Evolutionary conservation across 2,113 vertebrate species (phyloP).

Genomic region (Bos javanicus): DNA sequence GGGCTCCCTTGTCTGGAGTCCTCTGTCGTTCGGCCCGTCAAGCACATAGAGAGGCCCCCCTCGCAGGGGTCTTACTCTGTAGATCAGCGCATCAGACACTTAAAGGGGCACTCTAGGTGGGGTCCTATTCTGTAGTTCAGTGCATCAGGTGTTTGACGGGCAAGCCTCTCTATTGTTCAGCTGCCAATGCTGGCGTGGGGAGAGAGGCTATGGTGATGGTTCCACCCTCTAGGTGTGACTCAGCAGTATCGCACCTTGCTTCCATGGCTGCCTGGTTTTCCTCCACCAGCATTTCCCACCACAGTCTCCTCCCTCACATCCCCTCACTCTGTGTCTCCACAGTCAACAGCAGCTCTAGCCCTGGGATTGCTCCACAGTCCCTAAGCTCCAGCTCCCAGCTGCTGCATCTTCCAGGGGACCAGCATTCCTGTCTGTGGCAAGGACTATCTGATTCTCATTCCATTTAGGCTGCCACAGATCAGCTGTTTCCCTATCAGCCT

Average conservation of each 20-base stretch:
- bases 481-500: neutral
- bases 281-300: neutral
- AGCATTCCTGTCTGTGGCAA: neutral
- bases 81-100: neutral
- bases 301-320: neutral
- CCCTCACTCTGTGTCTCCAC: neutral
- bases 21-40: accelerated
- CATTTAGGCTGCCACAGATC: neutral
- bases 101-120: too few species aligned
- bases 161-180: neutral
- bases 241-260: neutral
- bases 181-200: neutral
- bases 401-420: neutral
- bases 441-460: neutral
- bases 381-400: neutral
- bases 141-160: neutral
- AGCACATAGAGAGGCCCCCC: neutral
- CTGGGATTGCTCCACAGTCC: neutral
- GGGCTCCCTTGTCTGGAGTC: neutral
- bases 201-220: neutral
- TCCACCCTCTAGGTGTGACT: neutral
- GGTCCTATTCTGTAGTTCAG: too few species aligned
- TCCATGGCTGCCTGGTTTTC: neutral
- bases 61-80: neutral
- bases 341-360: neutral